Conservation (phyloP, 1,140 invertebrate genomes). For the Drosophila repleta region DNA sequence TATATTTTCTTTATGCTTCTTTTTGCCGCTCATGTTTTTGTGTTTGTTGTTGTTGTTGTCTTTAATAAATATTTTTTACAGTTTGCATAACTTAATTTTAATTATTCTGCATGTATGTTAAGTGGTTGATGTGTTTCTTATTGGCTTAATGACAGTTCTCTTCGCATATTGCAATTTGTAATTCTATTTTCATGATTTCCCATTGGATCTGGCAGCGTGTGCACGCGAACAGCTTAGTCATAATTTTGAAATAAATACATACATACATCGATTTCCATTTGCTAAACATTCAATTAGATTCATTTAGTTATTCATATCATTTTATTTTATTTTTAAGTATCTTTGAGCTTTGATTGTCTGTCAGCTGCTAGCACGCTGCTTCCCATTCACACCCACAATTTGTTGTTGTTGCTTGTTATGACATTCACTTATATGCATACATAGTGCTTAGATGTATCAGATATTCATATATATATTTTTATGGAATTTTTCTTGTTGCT, state of each 20-base stretch:
- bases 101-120: slow-evolving; percentile 9
- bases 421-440: slow-evolving; percentile 24
- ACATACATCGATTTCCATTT: slow-evolving; percentile 22
- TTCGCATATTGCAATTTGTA: neutral
- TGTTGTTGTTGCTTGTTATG: slow-evolving; percentile 1
- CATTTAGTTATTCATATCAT: slow-evolving; percentile 2
- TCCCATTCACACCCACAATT: slow-evolving; percentile 17
- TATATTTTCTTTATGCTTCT: slow-evolving; percentile 19
- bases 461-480: neutral
- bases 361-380: slow-evolving; percentile 69
- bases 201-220: slow-evolving; percentile 33
- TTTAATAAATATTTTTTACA: slow-evolving; percentile 51
- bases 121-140: neutral
- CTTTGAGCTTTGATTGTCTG: slow-evolving; percentile 78
- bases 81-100: slow-evolving; percentile 31
- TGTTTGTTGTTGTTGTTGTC: slow-evolving; percentile 20
- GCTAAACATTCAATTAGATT: slow-evolving; percentile 38
- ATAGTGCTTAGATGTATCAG: neutral
- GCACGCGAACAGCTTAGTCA: slow-evolving; percentile 25
- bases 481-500: slow-evolving; percentile 13
- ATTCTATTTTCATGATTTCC: slow-evolving; percentile 6
- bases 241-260: slow-evolving; percentile 5
- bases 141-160: slow-evolving; percentile 11
- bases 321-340: slow-evolving; percentile 22
- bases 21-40: neutral